Conservation (phyloP, 2,888 invertebrate genomes). For the Napeogenes inachia region DNA sequence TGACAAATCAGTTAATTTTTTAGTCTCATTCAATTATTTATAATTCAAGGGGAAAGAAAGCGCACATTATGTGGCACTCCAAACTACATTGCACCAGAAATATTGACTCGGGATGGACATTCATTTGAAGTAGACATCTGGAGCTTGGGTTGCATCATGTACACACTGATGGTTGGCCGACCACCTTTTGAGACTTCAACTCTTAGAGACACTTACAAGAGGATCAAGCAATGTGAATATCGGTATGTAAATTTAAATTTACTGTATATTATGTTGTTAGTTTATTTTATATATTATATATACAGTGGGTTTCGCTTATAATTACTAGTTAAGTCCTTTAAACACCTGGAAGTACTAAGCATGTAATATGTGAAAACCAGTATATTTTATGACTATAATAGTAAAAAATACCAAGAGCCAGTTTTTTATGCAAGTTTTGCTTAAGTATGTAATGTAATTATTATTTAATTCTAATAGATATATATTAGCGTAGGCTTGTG, state of each 20-base stretch:
- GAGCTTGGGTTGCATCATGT: conserved; percentile 99
- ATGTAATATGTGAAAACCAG: too few species aligned
- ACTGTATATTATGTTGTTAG: conserved; percentile 2
- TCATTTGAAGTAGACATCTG: conserved; percentile 99
- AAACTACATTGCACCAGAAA: conserved; percentile 99
- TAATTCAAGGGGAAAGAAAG: conserved; percentile 79
- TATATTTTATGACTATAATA: too few species aligned
- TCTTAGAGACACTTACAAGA: conserved; percentile 95
- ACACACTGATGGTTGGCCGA: conserved; percentile 96
- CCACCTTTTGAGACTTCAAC: conserved; percentile 99
- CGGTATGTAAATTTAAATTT: conserved; percentile 59
- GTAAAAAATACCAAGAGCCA: too few species aligned
- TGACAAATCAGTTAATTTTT: too few species aligned
- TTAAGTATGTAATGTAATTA: too few species aligned
- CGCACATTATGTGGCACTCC: conserved; percentile 99
- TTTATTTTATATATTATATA: background rate
- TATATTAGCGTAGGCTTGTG: too few species aligned
- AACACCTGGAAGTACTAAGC: too few species aligned
- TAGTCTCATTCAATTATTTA: conserved; percentile 6
- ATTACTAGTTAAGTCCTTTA: too few species aligned
- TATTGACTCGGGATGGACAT: conserved; percentile 97
- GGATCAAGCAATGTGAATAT: conserved; percentile 97
- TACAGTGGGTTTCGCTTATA: background rate
- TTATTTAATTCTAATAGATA: too few species aligned
- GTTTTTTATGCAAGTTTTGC: too few species aligned